Percentiles rank a stretch among this genome's conserved stretches.
Conservation (phyloP, 2,888 invertebrate species). For the Ophraella communa region DNA sequence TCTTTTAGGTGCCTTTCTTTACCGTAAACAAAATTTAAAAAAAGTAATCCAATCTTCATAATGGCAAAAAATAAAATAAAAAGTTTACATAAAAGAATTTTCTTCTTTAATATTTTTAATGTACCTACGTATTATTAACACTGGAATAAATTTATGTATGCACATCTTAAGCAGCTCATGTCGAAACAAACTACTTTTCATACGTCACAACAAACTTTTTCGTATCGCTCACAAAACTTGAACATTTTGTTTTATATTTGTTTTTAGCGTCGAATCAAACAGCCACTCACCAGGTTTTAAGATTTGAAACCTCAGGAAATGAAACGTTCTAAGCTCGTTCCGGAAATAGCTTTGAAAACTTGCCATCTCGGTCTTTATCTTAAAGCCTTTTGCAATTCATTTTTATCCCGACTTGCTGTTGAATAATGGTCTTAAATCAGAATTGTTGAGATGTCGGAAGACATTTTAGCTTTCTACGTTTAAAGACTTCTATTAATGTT, state of each 20-base stretch:
- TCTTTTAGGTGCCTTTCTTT: too few relatives aligned
- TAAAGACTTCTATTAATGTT: slow-evolving; percentile 27
- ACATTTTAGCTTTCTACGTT: slow-evolving; percentile 24
- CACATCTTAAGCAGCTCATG: neutral
- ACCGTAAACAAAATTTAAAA: too few relatives aligned
- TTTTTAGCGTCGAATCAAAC: slow-evolving; percentile 15
- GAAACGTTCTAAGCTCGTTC: slow-evolving; percentile 51
- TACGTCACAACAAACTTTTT: slow-evolving; percentile 7
- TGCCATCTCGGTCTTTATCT: slow-evolving; percentile 52
- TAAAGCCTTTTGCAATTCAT: slow-evolving; percentile 48
- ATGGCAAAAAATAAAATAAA: too few relatives aligned
- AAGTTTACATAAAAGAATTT: too few relatives aligned
- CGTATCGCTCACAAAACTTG: slow-evolving; percentile 1
- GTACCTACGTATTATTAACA: neutral
- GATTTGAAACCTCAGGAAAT: slow-evolving; percentile 54
- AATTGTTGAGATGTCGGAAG: slow-evolving; percentile 29
- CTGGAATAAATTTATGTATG: neutral
- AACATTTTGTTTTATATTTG: slow-evolving; percentile 12
- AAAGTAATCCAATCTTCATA: too few relatives aligned
- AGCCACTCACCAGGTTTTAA: slow-evolving; percentile 24
- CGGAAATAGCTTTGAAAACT: slow-evolving; percentile 54
- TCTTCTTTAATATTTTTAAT: neutral
- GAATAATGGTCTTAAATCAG: slow-evolving; percentile 42
- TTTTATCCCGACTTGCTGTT: slow-evolving; percentile 41
- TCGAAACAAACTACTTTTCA: neutral